These are phyloP conservation scores for Pituophis catenifer DNA, from an alignment of 2,113 vertebrate species.

Conservation along the genomic window DNA sequence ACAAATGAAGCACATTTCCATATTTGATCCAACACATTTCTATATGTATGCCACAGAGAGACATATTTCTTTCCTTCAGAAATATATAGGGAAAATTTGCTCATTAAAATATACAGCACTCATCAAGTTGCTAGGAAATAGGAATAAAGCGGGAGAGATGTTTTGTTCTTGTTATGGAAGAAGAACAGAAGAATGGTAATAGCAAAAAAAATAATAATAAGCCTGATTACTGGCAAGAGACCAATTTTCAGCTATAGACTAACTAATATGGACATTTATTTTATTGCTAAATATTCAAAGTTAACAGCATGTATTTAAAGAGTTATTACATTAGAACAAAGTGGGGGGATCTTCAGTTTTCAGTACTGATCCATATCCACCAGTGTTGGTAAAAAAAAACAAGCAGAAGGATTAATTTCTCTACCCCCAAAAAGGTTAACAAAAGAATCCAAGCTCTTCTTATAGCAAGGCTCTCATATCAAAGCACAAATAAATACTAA, in stretches of 20 bases:
- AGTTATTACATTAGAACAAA: neutral
- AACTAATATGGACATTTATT: conserved; percentile 30
- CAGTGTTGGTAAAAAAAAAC: conserved; percentile 33
- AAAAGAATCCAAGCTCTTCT: conserved; percentile 38
- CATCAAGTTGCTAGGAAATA: neutral
- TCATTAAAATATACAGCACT: conserved; percentile 12
- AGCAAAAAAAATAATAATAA: neutral
- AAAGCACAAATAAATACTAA: conserved; percentile 51
- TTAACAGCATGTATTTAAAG: conserved; percentile 8
- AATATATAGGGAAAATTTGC: conserved; percentile 9
- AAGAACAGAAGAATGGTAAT: conserved; percentile 13
- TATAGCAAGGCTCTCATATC: conserved; percentile 42
- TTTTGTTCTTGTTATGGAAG: conserved; percentile 13
- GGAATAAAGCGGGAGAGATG: conserved; percentile 10
- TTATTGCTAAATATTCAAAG: conserved; percentile 38
- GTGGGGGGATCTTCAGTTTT: neutral
- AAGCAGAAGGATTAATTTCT: conserved; percentile 39
- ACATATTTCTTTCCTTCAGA: neutral
- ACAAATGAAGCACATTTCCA: conserved; percentile 15
- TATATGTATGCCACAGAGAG: neutral
- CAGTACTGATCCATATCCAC: conserved; percentile 18
- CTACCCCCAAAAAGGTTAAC: conserved; percentile 21
- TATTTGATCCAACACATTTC: conserved; percentile 8
- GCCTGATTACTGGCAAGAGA: conserved; percentile 26
- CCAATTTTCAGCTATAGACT: conserved; percentile 32